A percentile compares a stretch with the other conserved stretches of the same genome.
phyloP scores from a whole-genome alignment of 2,113 vertebrate species.

The Orthochromis malagaraziensis region DNA sequence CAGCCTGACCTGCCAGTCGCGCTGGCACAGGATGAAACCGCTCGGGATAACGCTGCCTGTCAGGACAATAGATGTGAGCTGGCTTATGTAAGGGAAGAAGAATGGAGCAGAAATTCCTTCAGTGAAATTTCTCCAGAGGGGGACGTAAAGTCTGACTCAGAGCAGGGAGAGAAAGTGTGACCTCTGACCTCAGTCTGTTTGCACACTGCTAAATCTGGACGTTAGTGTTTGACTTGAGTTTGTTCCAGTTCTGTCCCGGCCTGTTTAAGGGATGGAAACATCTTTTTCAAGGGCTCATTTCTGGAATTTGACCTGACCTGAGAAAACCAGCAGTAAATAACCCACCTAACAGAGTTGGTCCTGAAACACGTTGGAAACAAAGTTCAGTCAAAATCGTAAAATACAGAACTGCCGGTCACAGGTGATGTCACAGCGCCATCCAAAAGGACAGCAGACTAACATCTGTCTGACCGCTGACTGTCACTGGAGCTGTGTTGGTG shows the following conservation, averaged over 20 bases:
- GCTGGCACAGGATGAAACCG: neutral
- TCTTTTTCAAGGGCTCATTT: neutral
- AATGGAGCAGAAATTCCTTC: neutral
- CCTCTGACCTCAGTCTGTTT: slow-evolving; percentile 3
- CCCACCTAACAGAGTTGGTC: rapidly evolving
- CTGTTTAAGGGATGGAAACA: neutral
- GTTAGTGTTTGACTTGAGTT: neutral
- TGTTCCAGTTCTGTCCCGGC: neutral
- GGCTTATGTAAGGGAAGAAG: neutral
- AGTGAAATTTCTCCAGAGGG: neutral
- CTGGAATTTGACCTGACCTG: neutral
- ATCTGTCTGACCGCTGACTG: neutral
- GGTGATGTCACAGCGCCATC: neutral
- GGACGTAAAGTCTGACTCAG: neutral
- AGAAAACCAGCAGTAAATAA: neutral
- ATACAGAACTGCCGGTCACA: rapidly evolving
- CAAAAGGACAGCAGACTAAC: rapidly evolving
- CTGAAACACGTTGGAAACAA: neutral
- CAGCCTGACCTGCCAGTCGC: neutral
- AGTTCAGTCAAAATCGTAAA: neutral
- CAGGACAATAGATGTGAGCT: neutral
- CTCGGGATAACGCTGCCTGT: neutral
- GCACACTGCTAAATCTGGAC: neutral
- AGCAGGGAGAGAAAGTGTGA: neutral
- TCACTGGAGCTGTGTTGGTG: neutral